Evolutionary conservation across 2,113 vertebrate genomes (phyloP), one percentile per base, ranked within the genome.

Genomic region (Gymnogyps californianus): DNA sequence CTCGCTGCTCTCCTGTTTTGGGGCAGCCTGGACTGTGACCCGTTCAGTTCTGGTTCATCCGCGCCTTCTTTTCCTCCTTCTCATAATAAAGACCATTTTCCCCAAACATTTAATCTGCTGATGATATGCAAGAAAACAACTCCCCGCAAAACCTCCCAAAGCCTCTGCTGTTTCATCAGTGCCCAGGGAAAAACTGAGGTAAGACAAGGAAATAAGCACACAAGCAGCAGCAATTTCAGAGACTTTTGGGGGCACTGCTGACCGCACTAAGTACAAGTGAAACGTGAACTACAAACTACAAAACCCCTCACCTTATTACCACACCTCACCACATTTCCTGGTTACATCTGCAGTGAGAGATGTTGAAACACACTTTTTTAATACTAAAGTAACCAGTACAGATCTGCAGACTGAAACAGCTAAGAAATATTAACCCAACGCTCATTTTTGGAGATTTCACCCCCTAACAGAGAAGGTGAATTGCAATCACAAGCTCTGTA

Each of bases 201-300:
- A 67, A 72, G 61, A 19, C 21, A 46, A 38, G 14, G n/a, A 67
- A 71, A 36, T 4, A 7, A 29, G 31, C 18, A 65, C 5, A 28
- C 2, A 29, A 51, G 17, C 29, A 69, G 32, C 54, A 51, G 44
- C 34, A 22, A 21, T 26, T 46, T 28, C 4, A 51, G 40, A 40
- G 52, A 17, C 69, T 36, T 42, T 24, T 2, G 28, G 38, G 16
- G n/a, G 32, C 8, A 16, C 22, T 4, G 10, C 29, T n/a, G 40
- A 38, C 26, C 7, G 4, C 82, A 29, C 7, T 0, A 10, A 64
- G 13, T 34, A 31, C 36, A 62, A 62, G 7, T 3, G 5, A 82
- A 59, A 67, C 0, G 0, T 9, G 25, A 76, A 40, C 18, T 7
- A 8, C 15, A 76, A 66, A 3, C 3, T 7, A 13, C 8, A n/a